Base-by-base conservation (phyloP, 2,113 vertebrate species). In the Labeo rohita region DNA sequence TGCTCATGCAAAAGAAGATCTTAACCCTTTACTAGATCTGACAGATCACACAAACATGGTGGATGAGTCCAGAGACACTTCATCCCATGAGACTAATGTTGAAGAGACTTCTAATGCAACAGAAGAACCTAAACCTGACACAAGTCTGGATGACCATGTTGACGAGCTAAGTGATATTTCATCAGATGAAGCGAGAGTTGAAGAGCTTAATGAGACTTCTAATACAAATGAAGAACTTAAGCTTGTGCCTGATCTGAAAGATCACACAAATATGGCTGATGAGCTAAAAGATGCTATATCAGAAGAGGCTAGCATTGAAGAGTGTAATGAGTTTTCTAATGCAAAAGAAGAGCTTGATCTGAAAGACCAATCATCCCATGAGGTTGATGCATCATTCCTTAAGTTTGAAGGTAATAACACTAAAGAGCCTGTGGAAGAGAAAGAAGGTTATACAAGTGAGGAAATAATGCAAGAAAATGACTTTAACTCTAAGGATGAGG, bases 131-230 rank as follows among this genome's bases (percentile, higher is more conserved):
- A 72, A 72, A 72, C 16, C 36, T 43, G n/a, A 9, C 50, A 12
- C 34, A 72, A 72, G 16, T 72, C 8, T 21, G 21, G 9, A 54
- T 74, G 39, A 74, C 79, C 83, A 47, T 66, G 3, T 10, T 79
- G 39, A 65, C n/a, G 66, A 56, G 50, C 34, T n/a, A 47, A 63
- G 63, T 56, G 56, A 75, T 23, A 76, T 50, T 23, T 83, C 15
- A 63, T 34, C 18, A 23, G 52, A 54, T 70, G 49, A 47, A 4
- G 59, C 23, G 8, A 77, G 47, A 49, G 23, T 34, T 39, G 63
- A 47, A 72, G 59, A 49, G 28, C 50, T 45, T 72, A 54, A 80
- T 28, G 75, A 68, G 36, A 82, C 34, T 49, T 9, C 66, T 76
- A 74, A 34, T 15, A 8, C 39, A 61, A 85, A 59, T 8, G 66